Evolutionary conservation across 2,888 invertebrate species (phyloP).

Genomic region (Lathronympha strigana): DNA sequence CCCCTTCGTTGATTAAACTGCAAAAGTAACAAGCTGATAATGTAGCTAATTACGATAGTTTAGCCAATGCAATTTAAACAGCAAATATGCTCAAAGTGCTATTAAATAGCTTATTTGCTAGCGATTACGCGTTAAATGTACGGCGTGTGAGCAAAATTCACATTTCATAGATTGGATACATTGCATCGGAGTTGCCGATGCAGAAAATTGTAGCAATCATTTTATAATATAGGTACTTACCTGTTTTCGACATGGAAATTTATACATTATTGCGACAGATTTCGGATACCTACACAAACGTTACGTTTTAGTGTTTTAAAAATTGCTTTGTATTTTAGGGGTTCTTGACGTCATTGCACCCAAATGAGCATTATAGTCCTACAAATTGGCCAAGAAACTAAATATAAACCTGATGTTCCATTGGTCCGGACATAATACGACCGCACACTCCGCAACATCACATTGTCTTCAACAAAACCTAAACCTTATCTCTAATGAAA

Average conservation of each 20-base stretch:
- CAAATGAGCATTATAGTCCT: constrained; percentile 14
- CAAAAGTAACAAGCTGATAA: constrained; percentile 9
- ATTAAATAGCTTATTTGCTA: constrained; percentile 21
- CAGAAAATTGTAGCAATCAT: not conserved
- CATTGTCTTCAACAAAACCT: not conserved
- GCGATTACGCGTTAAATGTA: not conserved
- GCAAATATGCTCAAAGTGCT: constrained; percentile 21
- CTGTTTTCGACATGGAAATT: no score
- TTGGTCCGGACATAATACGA: constrained; percentile 25
- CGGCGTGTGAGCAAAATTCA: not conserved
- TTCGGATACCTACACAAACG: no score
- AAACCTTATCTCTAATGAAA: not conserved
- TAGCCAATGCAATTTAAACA: constrained; percentile 18
- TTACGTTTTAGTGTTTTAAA: no score
- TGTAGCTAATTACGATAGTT: constrained; percentile 14
- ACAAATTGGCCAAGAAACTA: constrained; percentile 17
- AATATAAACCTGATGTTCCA: constrained; percentile 14
- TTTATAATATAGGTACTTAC: not conserved
- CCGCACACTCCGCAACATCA: constrained; percentile 12
- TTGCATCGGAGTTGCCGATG: not conserved
- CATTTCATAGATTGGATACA: not conserved
- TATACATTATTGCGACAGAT: no score
- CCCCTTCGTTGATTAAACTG: not conserved
- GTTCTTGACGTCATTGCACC: not conserved
- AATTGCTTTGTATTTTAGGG: not conserved